A percentile compares a stretch with the other conserved stretches of the same genome.
These are phyloP conservation scores for Sisor rabdophorus DNA, from an alignment of 2,113 vertebrate species.

Conservation along the genomic window DNA sequence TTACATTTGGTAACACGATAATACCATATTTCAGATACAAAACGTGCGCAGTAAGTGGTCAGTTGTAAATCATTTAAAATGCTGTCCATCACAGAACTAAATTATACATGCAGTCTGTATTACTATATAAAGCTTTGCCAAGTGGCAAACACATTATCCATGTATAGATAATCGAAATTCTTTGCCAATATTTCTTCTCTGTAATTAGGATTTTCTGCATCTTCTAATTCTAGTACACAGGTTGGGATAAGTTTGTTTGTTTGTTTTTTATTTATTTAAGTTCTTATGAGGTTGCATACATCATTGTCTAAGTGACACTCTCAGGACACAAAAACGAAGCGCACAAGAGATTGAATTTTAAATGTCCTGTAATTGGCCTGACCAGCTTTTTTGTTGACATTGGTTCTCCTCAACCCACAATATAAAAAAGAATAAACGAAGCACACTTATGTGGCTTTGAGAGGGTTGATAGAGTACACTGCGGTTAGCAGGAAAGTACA, in stretches of 20 bases:
- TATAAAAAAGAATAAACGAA: slow-evolving; percentile 12
- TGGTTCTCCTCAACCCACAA: slow-evolving; percentile 15
- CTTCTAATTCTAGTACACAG: slow-evolving; percentile 14
- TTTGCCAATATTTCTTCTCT: slow-evolving; percentile 16
- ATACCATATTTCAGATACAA: not conserved
- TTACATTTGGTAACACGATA: slow-evolving; percentile 2
- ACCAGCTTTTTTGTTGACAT: not conserved
- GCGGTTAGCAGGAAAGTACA: slow-evolving; percentile 24
- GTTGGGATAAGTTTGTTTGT: not conserved
- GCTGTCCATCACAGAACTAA: slow-evolving; percentile 1
- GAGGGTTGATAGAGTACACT: slow-evolving; percentile 28
- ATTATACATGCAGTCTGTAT: slow-evolving; percentile 9
- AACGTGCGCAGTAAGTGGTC: not conserved
- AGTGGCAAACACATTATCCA: not conserved
- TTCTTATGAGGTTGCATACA: not conserved
- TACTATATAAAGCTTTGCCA: not conserved
- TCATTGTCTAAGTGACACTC: not conserved
- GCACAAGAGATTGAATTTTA: not conserved
- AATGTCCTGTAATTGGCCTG: slow-evolving; percentile 7
- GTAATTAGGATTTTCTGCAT: slow-evolving; percentile 30
- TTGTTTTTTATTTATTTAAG: not conserved
- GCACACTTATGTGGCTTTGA: slow-evolving; percentile 25
- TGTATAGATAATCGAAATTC: slow-evolving; percentile 1
- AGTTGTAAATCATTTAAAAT: not conserved
- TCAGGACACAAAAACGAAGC: not conserved